phyloP scores from a whole-genome alignment of 92 coral and sea anemone species.

The Palythoa caribaeorum region DNA sequence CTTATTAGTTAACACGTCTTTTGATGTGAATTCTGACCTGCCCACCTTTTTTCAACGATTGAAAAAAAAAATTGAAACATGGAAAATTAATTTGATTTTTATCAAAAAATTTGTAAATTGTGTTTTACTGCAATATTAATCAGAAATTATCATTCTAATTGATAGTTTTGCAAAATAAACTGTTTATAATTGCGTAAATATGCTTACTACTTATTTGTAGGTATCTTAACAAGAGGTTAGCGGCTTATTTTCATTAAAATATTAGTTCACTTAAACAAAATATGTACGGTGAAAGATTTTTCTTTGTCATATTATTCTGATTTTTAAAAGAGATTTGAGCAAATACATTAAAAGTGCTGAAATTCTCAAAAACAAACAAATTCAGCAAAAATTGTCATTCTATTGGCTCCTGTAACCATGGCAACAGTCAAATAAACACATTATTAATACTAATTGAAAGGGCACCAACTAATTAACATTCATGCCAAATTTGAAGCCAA shows the following conservation, averaged over 20 bases:
- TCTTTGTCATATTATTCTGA: not conserved
- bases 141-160: not conserved
- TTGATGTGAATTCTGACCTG: too few relatives aligned
- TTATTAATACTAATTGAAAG: conserved; percentile 16
- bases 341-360: not conserved
- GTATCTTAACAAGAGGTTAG: too few relatives aligned
- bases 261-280: conserved; percentile 1
- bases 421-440: conserved; percentile 2
- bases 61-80: not conserved
- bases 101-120: not conserved
- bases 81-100: not conserved
- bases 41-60: too few relatives aligned
- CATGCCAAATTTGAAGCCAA: conserved; percentile 13
- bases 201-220: not conserved
- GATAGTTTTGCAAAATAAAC: conserved; percentile 11
- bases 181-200: not conserved
- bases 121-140: conserved; percentile 8
- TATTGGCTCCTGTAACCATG: conserved; percentile 9
- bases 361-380: conserved; percentile 20
- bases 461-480: not conserved
- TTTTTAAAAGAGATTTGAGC: conserved; percentile 1
- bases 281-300: conserved; percentile 2
- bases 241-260: not conserved
- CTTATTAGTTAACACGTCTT: too few relatives aligned
- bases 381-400: not conserved